phyloP scores from a whole-genome alignment of 2,113 vertebrate genomes.

The Sula dactylatra region DNA sequence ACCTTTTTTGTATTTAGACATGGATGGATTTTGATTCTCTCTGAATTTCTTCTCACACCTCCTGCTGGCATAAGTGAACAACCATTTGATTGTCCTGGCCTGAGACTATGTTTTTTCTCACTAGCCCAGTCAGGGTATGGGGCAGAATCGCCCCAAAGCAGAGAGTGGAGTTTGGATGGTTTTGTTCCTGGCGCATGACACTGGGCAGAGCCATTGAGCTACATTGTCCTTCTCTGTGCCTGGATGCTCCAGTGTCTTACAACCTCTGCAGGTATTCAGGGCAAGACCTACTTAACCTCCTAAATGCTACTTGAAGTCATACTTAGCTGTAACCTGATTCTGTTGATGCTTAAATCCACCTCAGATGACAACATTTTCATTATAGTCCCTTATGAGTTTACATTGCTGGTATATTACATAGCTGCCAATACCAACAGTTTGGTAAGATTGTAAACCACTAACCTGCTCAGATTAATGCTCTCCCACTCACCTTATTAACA shows the following conservation, averaged over 20 bases:
- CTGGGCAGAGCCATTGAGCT: background rate
- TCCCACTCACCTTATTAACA: background rate
- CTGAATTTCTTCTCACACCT: background rate
- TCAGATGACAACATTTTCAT: background rate
- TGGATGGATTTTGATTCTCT: background rate
- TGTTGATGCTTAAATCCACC: background rate
- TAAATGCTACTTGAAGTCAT: background rate
- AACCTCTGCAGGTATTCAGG: background rate
- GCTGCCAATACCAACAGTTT: background rate
- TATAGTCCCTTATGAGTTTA: background rate
- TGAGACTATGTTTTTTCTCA: background rate
- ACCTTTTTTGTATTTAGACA: background rate
- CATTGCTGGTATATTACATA: background rate
- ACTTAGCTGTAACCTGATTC: background rate
- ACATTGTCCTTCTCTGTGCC: background rate
- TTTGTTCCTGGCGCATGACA: background rate
- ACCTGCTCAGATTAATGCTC: background rate
- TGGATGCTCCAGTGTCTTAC: background rate
- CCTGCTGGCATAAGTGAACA: background rate
- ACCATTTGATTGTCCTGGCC: background rate
- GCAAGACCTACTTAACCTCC: background rate
- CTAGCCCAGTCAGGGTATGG: background rate
- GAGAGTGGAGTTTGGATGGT: background rate
- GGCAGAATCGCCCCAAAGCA: background rate
- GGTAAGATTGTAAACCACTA: background rate